Conservation (phyloP, 2,113 vertebrate species). For the Thamnophis sirtalis region DNA sequence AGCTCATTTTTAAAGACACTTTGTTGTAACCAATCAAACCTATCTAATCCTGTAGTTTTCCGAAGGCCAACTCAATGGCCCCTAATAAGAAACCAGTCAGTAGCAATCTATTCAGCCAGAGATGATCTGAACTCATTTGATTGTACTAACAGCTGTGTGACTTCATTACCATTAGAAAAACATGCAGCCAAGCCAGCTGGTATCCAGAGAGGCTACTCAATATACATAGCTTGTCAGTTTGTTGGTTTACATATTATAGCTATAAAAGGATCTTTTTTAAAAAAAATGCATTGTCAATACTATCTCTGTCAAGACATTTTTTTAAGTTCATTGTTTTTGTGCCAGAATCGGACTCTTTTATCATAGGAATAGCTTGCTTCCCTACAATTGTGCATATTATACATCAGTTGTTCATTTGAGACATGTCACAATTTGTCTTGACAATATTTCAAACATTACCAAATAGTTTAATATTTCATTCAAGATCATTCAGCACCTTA, state of each 20-base stretch:
- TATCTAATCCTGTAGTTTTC: slow-evolving; percentile 56
- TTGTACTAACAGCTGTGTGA: slow-evolving; percentile 79
- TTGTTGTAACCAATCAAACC: slow-evolving; percentile 65
- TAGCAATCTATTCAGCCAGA: slow-evolving; percentile 71
- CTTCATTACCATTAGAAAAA: slow-evolving; percentile 82
- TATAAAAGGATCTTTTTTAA: slow-evolving; percentile 55
- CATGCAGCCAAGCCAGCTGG: slow-evolving; percentile 78
- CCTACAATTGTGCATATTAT: slow-evolving; percentile 43
- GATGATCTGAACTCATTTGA: slow-evolving; percentile 78
- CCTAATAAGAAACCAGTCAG: slow-evolving; percentile 73
- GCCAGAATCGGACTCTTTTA: slow-evolving; percentile 50
- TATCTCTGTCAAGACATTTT: slow-evolving; percentile 57
- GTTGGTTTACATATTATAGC: slow-evolving; percentile 65
- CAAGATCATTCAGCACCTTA: slow-evolving; percentile 57
- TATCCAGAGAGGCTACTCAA: slow-evolving; percentile 68
- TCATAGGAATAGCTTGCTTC: slow-evolving; percentile 35
- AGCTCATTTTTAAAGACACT: slow-evolving; percentile 63
- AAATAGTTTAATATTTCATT: slow-evolving; percentile 57
- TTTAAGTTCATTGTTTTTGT: slow-evolving; percentile 56
- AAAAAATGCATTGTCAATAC: slow-evolving; percentile 53
- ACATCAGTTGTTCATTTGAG: slow-evolving; percentile 49
- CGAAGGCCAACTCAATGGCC: slow-evolving; percentile 68
- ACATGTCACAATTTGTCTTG: slow-evolving; percentile 55
- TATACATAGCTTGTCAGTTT: slow-evolving; percentile 64
- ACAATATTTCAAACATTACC: slow-evolving; percentile 51